These are phyloP conservation scores for Columbina picui DNA, from an alignment of 2,113 vertebrate species.

Conservation along the genomic window DNA sequence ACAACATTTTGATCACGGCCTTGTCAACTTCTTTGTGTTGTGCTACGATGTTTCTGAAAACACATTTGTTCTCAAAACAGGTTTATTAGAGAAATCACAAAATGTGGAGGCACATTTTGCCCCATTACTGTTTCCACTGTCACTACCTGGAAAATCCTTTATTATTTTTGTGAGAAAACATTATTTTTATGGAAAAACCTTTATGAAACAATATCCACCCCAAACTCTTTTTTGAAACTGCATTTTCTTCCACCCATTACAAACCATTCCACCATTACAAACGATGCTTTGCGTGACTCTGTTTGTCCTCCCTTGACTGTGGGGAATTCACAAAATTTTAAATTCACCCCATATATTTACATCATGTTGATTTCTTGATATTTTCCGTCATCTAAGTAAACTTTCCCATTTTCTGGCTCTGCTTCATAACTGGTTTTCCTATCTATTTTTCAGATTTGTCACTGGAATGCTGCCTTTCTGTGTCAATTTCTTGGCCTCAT, in stretches of 20 bases:
- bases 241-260: not conserved
- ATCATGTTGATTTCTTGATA: not conserved
- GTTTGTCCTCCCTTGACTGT: not conserved
- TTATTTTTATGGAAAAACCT: not conserved
- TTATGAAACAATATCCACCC: not conserved
- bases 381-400: not conserved
- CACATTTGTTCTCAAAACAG: not conserved
- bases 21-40: not conserved
- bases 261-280: too few relatives aligned
- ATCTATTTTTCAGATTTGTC: not conserved
- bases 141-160: not conserved
- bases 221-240: not conserved
- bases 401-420: not conserved
- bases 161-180: not conserved
- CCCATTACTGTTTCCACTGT: not conserved
- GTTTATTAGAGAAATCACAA: not conserved
- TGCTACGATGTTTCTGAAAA: not conserved
- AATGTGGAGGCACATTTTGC: not conserved
- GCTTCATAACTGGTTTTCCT: not conserved
- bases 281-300: not conserved
- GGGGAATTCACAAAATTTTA: not conserved
- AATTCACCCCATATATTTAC: not conserved
- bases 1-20: not conserved
- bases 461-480: not conserved
- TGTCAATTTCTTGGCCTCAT: not conserved